These are phyloP conservation scores for Pasiphila rectangulata DNA, from an alignment of 2,888 invertebrate species.

Conservation along the genomic window DNA sequence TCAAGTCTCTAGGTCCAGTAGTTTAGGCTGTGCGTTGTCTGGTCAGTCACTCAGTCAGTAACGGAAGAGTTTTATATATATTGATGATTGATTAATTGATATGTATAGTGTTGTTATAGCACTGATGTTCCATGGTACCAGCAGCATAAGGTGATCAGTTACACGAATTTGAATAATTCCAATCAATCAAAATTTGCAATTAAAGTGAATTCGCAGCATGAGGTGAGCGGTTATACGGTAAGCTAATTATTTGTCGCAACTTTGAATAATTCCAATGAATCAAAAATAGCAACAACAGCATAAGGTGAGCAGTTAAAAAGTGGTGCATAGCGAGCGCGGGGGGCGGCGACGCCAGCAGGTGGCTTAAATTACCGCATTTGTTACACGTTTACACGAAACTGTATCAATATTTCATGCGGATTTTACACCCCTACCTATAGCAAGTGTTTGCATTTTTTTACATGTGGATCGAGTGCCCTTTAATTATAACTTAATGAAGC, in stretches of 20 bases:
- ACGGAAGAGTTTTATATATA: no score
- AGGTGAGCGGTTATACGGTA: background rate
- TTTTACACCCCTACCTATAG: conserved; percentile 77
- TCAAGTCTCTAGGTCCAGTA: no score
- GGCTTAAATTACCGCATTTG: conserved; percentile 80
- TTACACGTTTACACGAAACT: conserved; percentile 81
- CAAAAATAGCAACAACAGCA: conserved; percentile 46
- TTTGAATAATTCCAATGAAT: conserved; percentile 31
- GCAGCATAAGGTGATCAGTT: background rate
- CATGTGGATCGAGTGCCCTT: no score
- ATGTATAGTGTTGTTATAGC: no score
- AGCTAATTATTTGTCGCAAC: background rate
- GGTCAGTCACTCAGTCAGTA: no score
- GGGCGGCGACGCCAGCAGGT: conserved; percentile 68
- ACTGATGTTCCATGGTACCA: no score
- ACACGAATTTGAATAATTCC: no score
- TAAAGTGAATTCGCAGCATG: no score
- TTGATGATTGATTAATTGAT: no score
- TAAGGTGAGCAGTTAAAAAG: conserved; percentile 68
- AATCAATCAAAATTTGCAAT: no score
- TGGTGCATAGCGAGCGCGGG: conserved; percentile 62
- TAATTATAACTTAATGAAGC: no score
- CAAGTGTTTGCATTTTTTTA: conserved; percentile 71
- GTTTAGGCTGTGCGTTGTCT: no score
- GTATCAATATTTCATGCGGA: conserved; percentile 81